Conservation (phyloP, 1,140 invertebrate species). For the Pissodes strobi region DNA sequence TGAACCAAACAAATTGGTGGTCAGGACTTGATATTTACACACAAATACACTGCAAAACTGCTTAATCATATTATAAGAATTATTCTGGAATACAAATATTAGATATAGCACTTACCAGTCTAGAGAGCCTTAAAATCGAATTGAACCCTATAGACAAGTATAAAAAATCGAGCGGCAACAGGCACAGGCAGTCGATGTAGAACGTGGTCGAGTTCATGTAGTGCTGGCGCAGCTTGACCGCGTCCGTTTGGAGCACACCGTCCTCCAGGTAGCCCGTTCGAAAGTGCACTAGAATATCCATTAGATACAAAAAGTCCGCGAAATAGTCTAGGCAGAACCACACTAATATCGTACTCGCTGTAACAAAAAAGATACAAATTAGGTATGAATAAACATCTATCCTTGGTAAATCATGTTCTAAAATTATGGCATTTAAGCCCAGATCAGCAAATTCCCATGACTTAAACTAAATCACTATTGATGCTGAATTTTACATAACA, state of each 20-base stretch:
- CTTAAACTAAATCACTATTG: too few species aligned
- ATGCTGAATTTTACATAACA: too few species aligned
- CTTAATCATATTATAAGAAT: too few species aligned
- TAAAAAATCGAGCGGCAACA: constrained; percentile 95
- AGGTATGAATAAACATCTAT: too few species aligned
- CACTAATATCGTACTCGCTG: constrained; percentile 84
- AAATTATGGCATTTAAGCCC: too few species aligned
- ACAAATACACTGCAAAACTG: too few species aligned
- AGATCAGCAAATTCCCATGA: too few species aligned
- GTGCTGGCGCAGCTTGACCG: constrained; percentile 89
- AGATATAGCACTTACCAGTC: constrained; percentile 96
- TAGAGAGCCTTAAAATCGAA: constrained; percentile 94
- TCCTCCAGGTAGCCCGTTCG: constrained; percentile 95
- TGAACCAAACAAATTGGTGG: too few species aligned
- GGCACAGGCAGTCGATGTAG: constrained; percentile 97
- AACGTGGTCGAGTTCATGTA: constrained; percentile 99
- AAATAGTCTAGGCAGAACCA: constrained; percentile 98
- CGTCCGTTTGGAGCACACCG: constrained; percentile 94
- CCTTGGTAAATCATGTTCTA: too few species aligned
- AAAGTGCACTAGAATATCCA: constrained; percentile 97
- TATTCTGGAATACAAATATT: too few species aligned
- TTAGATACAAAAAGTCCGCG: constrained; percentile 93
- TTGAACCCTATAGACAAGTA: constrained; percentile 97
- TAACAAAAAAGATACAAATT: too few species aligned
- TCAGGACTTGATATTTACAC: too few species aligned